These are phyloP conservation scores for Silurus glanis DNA, from an alignment of 2,113 vertebrate species.

Conservation along the genomic window DNA sequence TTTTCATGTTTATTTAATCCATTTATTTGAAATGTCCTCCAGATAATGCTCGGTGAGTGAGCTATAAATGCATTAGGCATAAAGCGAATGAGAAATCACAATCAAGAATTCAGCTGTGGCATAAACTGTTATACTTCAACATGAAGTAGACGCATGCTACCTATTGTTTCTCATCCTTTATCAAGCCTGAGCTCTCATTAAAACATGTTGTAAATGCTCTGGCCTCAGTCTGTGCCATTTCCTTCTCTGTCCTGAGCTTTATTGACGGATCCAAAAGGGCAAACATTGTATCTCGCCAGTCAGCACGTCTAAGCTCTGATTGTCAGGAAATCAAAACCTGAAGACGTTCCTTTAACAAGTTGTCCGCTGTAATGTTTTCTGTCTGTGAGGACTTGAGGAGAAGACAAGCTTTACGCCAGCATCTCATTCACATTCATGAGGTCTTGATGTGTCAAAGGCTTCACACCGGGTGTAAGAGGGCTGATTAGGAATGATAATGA, in stretches of 20 bases:
- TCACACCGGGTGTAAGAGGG: not conserved
- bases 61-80: not conserved
- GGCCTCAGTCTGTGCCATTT: not conserved
- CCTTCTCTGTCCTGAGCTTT: not conserved
- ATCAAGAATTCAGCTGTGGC: not conserved
- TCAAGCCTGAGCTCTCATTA: not conserved
- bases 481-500: not conserved
- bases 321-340: conserved; percentile 20
- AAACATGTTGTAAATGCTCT: not conserved
- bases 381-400: not conserved
- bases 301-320: conserved; percentile 22
- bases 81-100: not conserved
- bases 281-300: not conserved
- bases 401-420: not conserved
- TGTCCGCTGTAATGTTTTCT: not conserved
- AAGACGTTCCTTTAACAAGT: conserved; percentile 2
- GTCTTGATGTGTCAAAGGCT: not conserved
- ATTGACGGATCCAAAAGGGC: conserved; percentile 31
- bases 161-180: not conserved
- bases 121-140: conserved; percentile 34
- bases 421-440: not conserved
- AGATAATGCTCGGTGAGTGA: not conserved
- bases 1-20: not conserved
- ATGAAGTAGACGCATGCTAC: conserved; percentile 23
- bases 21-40: not conserved